phyloP scores from a whole-genome alignment of 53 echinoderm and acorn worm genomes.

The Antedon mediterranea region DNA sequence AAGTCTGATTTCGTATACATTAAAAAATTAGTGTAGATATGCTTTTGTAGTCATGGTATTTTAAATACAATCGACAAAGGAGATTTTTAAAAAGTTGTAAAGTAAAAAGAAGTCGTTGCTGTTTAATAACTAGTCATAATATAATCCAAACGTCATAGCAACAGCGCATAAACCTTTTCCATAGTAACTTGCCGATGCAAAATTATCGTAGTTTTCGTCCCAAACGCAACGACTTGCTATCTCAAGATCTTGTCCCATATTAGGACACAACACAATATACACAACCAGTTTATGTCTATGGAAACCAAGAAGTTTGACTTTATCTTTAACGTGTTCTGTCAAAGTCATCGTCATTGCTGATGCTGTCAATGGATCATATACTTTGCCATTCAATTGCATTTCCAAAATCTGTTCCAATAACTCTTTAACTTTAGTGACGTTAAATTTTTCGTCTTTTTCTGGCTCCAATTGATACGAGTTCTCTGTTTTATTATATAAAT shows the following conservation, averaged over 20 bases:
- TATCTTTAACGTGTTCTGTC: slow-evolving; percentile 3
- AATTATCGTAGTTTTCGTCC: slow-evolving; percentile 11
- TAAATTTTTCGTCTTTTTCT: background rate
- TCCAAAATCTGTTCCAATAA: slow-evolving; percentile 5
- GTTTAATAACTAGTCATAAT: slow-evolving; percentile 9
- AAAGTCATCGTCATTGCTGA: slow-evolving; percentile 3
- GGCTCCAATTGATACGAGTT: slow-evolving; percentile 22
- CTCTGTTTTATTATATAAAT: background rate
- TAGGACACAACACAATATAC: background rate
- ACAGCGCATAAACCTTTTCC: slow-evolving; percentile 2
- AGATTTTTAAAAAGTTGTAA: too few relatives aligned
- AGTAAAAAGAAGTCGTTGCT: too few relatives aligned
- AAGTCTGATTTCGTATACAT: too few relatives aligned
- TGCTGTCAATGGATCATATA: slow-evolving; percentile 8
- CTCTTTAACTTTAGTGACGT: background rate
- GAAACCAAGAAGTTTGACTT: slow-evolving; percentile 11
- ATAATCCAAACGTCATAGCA: slow-evolving; percentile 11
- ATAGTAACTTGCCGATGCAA: slow-evolving; percentile 4
- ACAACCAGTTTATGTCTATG: slow-evolving; percentile 22
- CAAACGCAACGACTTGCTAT: slow-evolving; percentile 13
- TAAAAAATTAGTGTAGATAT: too few relatives aligned
- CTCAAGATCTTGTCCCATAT: slow-evolving; percentile 2
- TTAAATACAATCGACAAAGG: too few relatives aligned
- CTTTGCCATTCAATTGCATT: background rate
- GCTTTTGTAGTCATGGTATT: too few relatives aligned